These are phyloP conservation scores for Hydriomena furcata DNA, from an alignment of 2,888 invertebrate genomes.

Conservation along the genomic window DNA sequence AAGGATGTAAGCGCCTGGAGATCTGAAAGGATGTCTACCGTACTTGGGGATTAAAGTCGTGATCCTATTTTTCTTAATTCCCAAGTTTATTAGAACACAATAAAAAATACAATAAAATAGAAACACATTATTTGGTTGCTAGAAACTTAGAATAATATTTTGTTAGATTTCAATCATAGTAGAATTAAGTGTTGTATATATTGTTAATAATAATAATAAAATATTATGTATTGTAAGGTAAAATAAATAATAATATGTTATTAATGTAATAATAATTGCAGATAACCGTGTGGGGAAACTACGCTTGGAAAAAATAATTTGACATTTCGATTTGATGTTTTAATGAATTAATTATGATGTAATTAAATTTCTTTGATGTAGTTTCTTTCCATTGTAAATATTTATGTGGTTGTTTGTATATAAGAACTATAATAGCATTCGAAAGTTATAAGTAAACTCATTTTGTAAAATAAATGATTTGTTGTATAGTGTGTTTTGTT, in stretches of 20 bases:
- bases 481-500: no score
- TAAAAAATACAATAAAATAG: no score
- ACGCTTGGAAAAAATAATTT: slow-evolving; percentile 79
- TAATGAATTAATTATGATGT: slow-evolving; percentile 51
- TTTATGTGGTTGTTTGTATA: slow-evolving; percentile 52
- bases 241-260: slow-evolving; percentile 28
- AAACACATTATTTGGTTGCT: slow-evolving; percentile 10
- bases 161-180: slow-evolving; percentile 4
- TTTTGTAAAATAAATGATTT: slow-evolving; percentile 2
- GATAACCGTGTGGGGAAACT: slow-evolving; percentile 81
- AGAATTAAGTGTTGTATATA: slow-evolving; percentile 63
- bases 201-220: slow-evolving; percentile 46
- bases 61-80: no score
- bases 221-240: slow-evolving; percentile 5
- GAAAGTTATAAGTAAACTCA: slow-evolving; percentile 3
- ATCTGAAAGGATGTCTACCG: no score
- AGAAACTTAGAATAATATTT: slow-evolving; percentile 2
- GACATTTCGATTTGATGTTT: slow-evolving; percentile 73
- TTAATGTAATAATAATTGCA: slow-evolving; percentile 49
- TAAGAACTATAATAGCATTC: slow-evolving; percentile 43
- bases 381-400: slow-evolving; percentile 73
- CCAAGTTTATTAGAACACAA: no score
- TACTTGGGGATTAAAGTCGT: no score
- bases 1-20: no score
- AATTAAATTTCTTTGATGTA: slow-evolving; percentile 68